Evolutionary conservation across 2,888 invertebrate species (phyloP), one percentile per base, ranked within the genome.

Genomic region (Drosophila limbata): DNA sequence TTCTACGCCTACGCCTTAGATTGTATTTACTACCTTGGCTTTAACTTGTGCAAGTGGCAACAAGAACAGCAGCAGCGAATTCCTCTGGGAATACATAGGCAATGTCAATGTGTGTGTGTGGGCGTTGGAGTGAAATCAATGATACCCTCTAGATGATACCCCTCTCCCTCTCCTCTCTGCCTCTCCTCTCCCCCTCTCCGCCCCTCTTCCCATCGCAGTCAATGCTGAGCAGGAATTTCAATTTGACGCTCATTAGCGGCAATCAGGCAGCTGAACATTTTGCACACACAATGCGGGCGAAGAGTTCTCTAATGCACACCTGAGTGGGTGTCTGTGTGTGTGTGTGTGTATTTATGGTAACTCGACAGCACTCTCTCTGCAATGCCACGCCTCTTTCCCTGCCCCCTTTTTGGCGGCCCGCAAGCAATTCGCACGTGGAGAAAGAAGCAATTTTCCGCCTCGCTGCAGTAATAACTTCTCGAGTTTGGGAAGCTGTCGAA

Each of bases 361-460:
- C 71, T 44, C 40, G 31, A 21, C 44, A 56, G 50, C 48, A 19
- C 50, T 25, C 55, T 37, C 39, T 21, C 25, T 25, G 25, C 35
- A 44, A 19, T n/a, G 28, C 17, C 31, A 48, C 52, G 17, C 28
- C 44, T 17, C 42, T 5, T 31, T n/a, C 11, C 9, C 15, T 2
- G 25, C 4, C 35, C 10, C 19, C 13, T 15, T 8, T 3, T 33
- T 21, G 6, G 25, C 8, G 44, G 31, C 40, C 62, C 72, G 65
- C 45, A 31, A 77, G 72, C 77, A 76, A 70, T 83, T 76, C 78
- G 64, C 77, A 79, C 74, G 75, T 61, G 63, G 40, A 71, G 77
- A 76, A 81, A 79, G 78, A 88, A 86, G 79, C 89, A 83, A 88
- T 89, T 89, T 89, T 89, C 83, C 69, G 77, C 81, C 72, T 82